Evolutionary conservation across 2,113 vertebrate species (phyloP).

Genomic region (Rhipidura dahli): DNA sequence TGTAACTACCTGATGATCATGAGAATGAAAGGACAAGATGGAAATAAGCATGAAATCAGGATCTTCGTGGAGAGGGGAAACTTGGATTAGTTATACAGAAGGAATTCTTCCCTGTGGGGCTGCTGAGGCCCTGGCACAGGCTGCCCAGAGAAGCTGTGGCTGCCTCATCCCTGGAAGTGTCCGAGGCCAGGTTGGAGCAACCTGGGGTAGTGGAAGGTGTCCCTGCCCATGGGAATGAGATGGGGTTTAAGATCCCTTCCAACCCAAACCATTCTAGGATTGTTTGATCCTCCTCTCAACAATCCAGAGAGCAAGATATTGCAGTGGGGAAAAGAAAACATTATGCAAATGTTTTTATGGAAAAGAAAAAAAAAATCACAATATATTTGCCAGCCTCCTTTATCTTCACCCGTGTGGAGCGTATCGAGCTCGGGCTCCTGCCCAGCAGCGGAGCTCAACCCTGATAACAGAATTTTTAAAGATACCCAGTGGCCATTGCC

Average conservation of each 20-base stretch:
- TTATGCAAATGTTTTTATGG: background rate
- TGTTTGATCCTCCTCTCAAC: background rate
- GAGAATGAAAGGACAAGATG: accelerated
- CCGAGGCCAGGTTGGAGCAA: background rate
- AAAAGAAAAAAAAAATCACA: background rate
- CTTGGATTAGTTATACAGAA: background rate
- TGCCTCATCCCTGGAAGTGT: background rate
- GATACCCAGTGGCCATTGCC: background rate
- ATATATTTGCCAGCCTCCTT: background rate
- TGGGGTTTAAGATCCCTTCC: background rate
- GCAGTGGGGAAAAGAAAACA: background rate
- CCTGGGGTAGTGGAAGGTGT: background rate
- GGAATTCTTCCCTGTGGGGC: background rate
- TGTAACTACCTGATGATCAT: background rate
- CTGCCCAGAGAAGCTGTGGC: background rate
- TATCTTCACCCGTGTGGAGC: background rate
- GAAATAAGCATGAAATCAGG: background rate
- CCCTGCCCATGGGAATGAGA: background rate
- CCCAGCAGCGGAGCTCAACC: background rate
- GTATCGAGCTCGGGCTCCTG: background rate
- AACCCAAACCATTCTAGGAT: background rate
- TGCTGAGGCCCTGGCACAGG: background rate
- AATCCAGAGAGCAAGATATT: background rate
- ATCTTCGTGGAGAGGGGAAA: background rate
- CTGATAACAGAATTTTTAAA: conserved; percentile 30